These are phyloP conservation scores for Cassiopea andromeda DNA, from an alignment of 30 jellyfish, hydroid and myxozoan species.

Conservation along the genomic window DNA sequence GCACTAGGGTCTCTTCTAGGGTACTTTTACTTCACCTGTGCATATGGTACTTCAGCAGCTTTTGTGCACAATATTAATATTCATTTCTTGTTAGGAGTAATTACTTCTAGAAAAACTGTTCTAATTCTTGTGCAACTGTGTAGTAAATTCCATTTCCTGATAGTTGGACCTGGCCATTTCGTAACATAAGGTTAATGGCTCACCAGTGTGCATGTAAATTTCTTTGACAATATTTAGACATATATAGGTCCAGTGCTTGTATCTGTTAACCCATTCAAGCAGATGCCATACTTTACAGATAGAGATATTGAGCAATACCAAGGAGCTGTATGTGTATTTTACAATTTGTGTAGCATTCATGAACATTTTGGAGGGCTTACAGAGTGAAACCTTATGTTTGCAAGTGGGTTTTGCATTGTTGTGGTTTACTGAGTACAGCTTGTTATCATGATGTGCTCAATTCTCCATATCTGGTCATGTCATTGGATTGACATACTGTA, in stretches of 20 bases:
- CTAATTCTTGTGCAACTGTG: background rate
- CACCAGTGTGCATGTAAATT: background rate
- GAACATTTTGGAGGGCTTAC: background rate
- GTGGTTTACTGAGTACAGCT: no score
- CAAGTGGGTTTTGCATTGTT: no score
- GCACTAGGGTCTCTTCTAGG: no score
- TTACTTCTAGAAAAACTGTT: no score
- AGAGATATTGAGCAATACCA: constrained; percentile 94
- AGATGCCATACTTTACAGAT: constrained; percentile 96
- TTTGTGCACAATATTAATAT: no score
- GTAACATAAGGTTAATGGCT: background rate
- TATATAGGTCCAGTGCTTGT: constrained; percentile 99
- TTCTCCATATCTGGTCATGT: no score
- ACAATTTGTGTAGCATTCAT: background rate
- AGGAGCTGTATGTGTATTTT: constrained; percentile 89
- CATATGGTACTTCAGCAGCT: no score
- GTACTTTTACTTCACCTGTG: no score
- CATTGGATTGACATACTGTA: no score
- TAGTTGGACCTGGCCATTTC: background rate
- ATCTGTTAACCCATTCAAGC: constrained; percentile 98
- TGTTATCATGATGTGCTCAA: no score
- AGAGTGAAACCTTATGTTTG: background rate
- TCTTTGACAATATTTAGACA: constrained; percentile 70
- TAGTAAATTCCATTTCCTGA: background rate
- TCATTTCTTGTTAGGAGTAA: no score